A percentile compares a stretch with the other conserved stretches of the same genome.
phyloP scores from a whole-genome alignment of 2,113 vertebrate species.

The Mirounga angustirostris region DNA sequence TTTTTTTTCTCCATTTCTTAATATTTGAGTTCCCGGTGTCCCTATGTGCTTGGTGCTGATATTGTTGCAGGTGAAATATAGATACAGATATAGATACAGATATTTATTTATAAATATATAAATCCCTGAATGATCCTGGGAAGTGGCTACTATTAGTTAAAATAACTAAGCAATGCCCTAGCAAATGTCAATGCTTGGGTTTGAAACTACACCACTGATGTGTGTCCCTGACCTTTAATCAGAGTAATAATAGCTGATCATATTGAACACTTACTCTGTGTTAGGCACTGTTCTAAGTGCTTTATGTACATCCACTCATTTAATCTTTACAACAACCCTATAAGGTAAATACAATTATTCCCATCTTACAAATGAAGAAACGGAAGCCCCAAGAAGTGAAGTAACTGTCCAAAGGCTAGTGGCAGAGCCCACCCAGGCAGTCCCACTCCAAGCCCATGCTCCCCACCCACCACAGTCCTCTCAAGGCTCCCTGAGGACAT shows the following conservation, averaged over 20 bases:
- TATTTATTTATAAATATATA: background rate
- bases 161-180: background rate
- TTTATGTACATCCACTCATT: background rate
- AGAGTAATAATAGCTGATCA: background rate
- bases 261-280: background rate
- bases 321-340: background rate
- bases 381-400: background rate
- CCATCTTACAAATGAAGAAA: background rate
- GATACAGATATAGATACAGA: background rate
- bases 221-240: background rate
- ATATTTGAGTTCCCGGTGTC: background rate
- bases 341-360: background rate
- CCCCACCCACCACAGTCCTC: background rate
- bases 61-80: background rate
- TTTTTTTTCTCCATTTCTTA: background rate
- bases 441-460: rapidly evolving
- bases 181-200: background rate
- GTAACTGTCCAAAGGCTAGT: background rate
- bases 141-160: background rate
- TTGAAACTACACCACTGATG: background rate
- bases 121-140: background rate
- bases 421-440: background rate
- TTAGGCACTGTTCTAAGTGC: background rate
- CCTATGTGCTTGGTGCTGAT: background rate
- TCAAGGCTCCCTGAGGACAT: background rate